Conservation (phyloP, 2,797 vertebrate species). For the Schizopygopsis pylzovi region DNA sequence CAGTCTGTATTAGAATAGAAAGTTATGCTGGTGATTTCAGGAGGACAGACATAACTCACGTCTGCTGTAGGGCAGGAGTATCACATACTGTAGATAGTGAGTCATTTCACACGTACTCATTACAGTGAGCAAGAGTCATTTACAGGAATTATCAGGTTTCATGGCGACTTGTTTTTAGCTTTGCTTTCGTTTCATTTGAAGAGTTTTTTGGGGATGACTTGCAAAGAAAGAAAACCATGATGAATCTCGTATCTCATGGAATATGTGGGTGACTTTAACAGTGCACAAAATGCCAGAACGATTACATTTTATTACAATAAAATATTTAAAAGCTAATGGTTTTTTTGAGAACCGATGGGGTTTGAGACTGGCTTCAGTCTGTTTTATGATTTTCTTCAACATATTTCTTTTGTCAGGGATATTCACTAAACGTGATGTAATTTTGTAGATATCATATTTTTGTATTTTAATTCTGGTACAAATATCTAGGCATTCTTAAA, state of each 20-base stretch:
- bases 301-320: too few species aligned
- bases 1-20: neutral
- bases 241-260: constrained; percentile 1
- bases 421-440: neutral
- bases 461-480: neutral
- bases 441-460: neutral
- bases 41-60: neutral
- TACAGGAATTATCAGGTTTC: constrained; percentile 67
- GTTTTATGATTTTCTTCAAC: neutral
- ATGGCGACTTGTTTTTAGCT: constrained; percentile 63
- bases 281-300: neutral
- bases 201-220: constrained; percentile 16
- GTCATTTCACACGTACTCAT: neutral
- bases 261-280: constrained; percentile 8
- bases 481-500: too few species aligned
- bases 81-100: too few species aligned
- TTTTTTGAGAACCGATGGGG: neutral
- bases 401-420: neutral
- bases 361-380: neutral
- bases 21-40: neutral
- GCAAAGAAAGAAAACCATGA: constrained; percentile 36
- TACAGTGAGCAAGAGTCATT: neutral
- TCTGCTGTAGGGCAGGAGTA: neutral
- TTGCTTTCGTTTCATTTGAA: constrained; percentile 65
- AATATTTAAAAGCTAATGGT: neutral